Percentiles rank a stretch among this genome's conserved stretches.
phyloP scores from a whole-genome alignment of 2,797 vertebrate species.

The Amniataba percoides region DNA sequence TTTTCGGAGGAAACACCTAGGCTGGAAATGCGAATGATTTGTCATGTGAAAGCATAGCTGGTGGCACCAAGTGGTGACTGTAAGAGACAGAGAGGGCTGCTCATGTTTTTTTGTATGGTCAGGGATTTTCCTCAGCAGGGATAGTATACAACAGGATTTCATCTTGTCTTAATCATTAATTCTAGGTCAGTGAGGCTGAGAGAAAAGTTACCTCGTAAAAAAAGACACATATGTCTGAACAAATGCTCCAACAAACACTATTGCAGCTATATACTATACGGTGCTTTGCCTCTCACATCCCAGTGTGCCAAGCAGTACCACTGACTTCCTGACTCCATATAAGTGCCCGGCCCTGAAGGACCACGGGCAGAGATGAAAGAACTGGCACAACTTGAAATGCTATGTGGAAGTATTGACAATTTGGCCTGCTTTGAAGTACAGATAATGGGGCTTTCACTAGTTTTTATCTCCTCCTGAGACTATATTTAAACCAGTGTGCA shows the following conservation, averaged over 20 bases:
- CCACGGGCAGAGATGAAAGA: conserved; percentile 83
- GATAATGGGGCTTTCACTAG: conserved; percentile 82
- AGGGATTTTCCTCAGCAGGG: conserved; percentile 13
- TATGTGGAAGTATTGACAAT: conserved; percentile 77
- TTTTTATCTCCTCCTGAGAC: conserved; percentile 74
- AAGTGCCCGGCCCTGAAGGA: conserved; percentile 76
- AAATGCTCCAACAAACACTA: conserved; percentile 1
- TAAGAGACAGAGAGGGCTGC: conserved; percentile 47
- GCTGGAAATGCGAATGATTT: conserved; percentile 76
- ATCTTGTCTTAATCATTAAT: conserved; percentile 11
- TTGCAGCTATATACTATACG: conserved; percentile 30
- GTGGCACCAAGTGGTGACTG: conserved; percentile 51
- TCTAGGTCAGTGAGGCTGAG: conserved; percentile 28
- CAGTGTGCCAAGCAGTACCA: conserved; percentile 70
- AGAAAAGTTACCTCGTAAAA: conserved; percentile 27
- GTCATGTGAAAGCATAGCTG: conserved; percentile 65
- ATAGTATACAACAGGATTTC: conserved; percentile 30
- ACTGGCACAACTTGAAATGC: conserved; percentile 84
- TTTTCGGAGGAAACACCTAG: conserved; percentile 73
- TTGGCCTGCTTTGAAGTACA: conserved; percentile 82
- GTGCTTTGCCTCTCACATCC: conserved; percentile 48
- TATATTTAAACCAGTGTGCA: conserved; percentile 75
- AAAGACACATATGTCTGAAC: conserved; percentile 29
- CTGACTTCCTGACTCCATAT: conserved; percentile 82
- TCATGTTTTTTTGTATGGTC: conserved; percentile 38